Evolutionary conservation across 1,140 invertebrate genomes (phyloP).

Genomic region (Drosophila murphyi): DNA sequence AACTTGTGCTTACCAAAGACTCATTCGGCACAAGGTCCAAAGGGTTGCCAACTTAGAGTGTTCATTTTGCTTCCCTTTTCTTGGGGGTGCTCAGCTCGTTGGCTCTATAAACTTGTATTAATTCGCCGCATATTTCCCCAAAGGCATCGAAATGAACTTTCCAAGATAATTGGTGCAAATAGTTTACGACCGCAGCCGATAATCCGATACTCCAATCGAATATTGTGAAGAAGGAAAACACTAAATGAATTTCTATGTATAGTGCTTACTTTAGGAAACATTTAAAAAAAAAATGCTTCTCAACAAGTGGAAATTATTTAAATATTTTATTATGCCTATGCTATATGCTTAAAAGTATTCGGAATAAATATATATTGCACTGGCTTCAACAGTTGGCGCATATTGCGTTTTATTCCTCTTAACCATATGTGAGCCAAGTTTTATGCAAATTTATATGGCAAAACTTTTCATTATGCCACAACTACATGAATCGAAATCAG

Average conservation of each 20-base stretch:
- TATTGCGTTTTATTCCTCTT: constrained; percentile 23
- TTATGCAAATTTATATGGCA: constrained; percentile 59
- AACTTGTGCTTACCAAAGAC: constrained; percentile 74
- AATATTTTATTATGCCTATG: background rate
- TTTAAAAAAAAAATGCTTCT: no score
- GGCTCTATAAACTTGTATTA: constrained; percentile 57
- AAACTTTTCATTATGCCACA: constrained; percentile 40
- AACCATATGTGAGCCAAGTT: constrained; percentile 23
- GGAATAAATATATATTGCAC: constrained; percentile 2
- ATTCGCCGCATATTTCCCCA: constrained; percentile 73
- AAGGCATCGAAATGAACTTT: constrained; percentile 69
- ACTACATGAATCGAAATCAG: constrained; percentile 10
- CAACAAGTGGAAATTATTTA: background rate
- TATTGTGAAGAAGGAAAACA: background rate
- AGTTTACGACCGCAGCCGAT: constrained; percentile 74
- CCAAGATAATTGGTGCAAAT: constrained; percentile 75
- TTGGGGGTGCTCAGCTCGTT: background rate
- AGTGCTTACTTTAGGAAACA: no score
- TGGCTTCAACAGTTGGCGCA: constrained; percentile 3
- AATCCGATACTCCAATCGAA: constrained; percentile 43
- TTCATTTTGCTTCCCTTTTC: background rate
- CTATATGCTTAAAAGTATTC: background rate
- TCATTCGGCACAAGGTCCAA: constrained; percentile 47
- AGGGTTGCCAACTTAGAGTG: constrained; percentile 51
- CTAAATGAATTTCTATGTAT: background rate